phyloP scores from a whole-genome alignment of 2,888 invertebrate species.

The Drepanosiphum platanoidis region DNA sequence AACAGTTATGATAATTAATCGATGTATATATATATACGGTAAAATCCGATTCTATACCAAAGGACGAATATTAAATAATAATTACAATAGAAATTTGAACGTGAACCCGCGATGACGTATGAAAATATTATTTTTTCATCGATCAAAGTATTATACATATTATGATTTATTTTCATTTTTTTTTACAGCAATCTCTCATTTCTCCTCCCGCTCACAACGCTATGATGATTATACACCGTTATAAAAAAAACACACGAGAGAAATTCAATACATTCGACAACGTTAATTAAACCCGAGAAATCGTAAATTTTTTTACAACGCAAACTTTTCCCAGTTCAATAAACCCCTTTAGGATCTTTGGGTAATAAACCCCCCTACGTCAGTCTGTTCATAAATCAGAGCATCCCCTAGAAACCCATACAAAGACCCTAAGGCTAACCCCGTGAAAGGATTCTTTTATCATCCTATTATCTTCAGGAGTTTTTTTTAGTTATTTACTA shows the following conservation, averaged over 20 bases:
- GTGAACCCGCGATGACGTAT: no score
- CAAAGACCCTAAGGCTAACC: conserved; percentile 25
- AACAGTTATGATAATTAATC: no score
- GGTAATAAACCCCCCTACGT: conserved; percentile 17
- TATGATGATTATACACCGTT: not conserved
- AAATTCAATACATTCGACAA: conserved; percentile 37
- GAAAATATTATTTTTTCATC: no score
- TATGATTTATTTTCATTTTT: not conserved
- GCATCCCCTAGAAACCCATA: conserved; percentile 37
- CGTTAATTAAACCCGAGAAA: conserved; percentile 50
- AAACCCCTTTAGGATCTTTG: conserved; percentile 24
- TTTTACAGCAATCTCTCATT: not conserved
- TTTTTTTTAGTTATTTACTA: conserved; percentile 33
- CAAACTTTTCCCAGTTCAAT: conserved; percentile 13
- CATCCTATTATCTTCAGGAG: conserved; percentile 52
- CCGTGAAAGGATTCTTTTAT: conserved; percentile 55
- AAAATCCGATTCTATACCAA: no score
- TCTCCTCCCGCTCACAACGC: not conserved
- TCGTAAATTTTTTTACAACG: conserved; percentile 47
- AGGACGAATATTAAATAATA: no score
- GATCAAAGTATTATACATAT: no score
- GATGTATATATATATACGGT: no score
- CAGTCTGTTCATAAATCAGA: conserved; percentile 43
- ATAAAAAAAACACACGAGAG: not conserved
- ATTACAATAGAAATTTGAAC: no score